These are phyloP conservation scores for Vombatus ursinus DNA, from an alignment of 2,113 vertebrate genomes.

Conservation along the genomic window DNA sequence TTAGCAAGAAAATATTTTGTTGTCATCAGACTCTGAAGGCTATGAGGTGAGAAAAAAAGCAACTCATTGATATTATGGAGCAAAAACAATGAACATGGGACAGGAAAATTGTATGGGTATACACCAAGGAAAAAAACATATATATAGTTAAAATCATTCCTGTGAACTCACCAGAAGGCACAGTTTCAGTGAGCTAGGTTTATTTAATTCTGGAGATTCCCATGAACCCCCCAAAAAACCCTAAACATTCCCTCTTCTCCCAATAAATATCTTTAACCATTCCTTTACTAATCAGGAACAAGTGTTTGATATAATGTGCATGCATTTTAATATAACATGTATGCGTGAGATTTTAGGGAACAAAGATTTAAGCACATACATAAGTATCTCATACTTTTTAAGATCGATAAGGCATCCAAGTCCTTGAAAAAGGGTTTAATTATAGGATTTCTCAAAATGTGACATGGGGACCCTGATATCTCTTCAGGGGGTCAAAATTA, in stretches of 20 bases:
- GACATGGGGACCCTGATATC: not conserved
- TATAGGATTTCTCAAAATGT: not conserved
- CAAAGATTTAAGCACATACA: not conserved
- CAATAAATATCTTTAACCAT: not conserved
- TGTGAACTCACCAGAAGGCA: constrained; percentile 26
- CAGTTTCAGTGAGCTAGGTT: not conserved
- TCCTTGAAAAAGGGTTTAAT: not conserved
- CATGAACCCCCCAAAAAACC: not conserved
- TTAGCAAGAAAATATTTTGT: constrained; percentile 62
- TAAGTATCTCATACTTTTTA: not conserved
- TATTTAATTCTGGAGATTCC: constrained; percentile 60
- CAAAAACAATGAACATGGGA: constrained; percentile 64
- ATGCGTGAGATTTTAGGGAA: not conserved
- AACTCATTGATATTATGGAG: constrained; percentile 61
- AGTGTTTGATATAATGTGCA: not conserved
- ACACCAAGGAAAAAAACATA: constrained; percentile 50
- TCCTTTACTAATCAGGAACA: not conserved
- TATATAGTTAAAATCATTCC: constrained; percentile 45
- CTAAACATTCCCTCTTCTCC: not conserved
- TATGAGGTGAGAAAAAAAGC: constrained; percentile 74
- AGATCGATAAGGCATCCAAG: not conserved
- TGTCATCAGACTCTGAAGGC: constrained; percentile 65
- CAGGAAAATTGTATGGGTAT: constrained; percentile 58
- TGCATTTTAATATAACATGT: constrained; percentile 7
- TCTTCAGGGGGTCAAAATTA: not conserved